Base-by-base conservation (phyloP, 1,140 invertebrate species). In the Pollicipes pollicipes region DNA sequence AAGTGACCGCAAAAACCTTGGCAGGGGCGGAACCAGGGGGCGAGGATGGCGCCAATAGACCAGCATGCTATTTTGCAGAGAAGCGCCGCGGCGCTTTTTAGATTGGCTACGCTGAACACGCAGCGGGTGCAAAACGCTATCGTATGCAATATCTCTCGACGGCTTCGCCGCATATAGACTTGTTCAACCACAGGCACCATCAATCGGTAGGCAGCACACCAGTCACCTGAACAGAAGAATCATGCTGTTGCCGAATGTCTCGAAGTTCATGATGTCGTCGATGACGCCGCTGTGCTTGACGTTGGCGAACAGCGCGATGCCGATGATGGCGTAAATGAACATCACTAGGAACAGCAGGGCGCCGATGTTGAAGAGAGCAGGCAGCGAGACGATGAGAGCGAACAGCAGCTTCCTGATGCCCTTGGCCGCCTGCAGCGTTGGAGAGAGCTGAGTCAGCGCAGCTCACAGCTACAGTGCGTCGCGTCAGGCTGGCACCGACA, bases 311-410 rank as follows among this genome's bases (percentile, higher is more conserved):
- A 94, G 85, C 30, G 92, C 93, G 93, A 97, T 96, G 72, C 93
- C 93, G 72, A 97, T 90, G 76, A 97, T 97, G 68, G 93, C 91
- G 79, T 95, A 97, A 76, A 97, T 96, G 79, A 96, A 97, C 28
- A 93, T 95, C 70, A 97, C 91, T 70, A 97, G 83, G 68, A 91
- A 91, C 67, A 97, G 83, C 66, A 97, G 82, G 35, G 93, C 91
- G 24, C 92, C 93, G 77, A 97, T 96, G 80, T 97, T 97, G 81
- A 97, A 93, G 17, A 97, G 85, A 70, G 93, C 93, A 35, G 94
- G 94, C 74, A 97, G 84, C 73, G 93, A 96, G 37, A 97, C 93
- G 68, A 97, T 89, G 75, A 97, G 82, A 29, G 94, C 93, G 80
- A 97, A 97, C 26, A 97, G 84, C 69, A 97, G 83, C 81, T 97